These are phyloP conservation scores for Acanthurus lineatus DNA, from an alignment of 2,797 vertebrate species.

Conservation along the genomic window DNA sequence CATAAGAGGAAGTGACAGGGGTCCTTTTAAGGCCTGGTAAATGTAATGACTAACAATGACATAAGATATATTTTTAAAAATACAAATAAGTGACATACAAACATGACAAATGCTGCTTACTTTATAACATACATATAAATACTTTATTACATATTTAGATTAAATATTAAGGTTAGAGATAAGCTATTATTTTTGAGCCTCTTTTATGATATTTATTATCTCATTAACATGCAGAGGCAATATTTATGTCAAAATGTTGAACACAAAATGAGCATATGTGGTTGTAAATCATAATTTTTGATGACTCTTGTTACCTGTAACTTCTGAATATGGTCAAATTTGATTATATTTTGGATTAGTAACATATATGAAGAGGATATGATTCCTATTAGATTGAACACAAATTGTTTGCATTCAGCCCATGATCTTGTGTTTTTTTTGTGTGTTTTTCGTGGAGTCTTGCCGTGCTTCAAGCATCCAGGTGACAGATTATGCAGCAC, in stretches of 20 bases:
- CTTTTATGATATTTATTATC: too few relatives aligned
- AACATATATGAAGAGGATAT: neutral
- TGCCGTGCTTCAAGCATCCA: constrained; percentile 48
- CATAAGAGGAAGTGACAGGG: neutral
- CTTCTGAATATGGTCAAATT: neutral
- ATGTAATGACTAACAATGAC: neutral
- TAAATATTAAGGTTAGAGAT: too few relatives aligned
- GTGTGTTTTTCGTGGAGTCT: constrained; percentile 17
- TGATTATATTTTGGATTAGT: neutral
- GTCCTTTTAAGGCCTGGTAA: neutral
- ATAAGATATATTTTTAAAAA: neutral
- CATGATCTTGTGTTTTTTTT: neutral
- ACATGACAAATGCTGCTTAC: too few relatives aligned
- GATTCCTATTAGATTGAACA: neutral
- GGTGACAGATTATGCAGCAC: constrained; percentile 48
- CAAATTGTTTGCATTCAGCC: neutral
- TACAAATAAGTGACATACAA: too few relatives aligned
- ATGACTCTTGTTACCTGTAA: neutral
- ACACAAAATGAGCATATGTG: neutral
- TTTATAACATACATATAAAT: too few relatives aligned
- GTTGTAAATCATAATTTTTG: neutral
- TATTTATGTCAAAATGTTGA: neutral
- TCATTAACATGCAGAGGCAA: too few relatives aligned
- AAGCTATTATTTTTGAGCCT: too few relatives aligned
- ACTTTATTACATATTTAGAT: too few relatives aligned